Base-by-base conservation (phyloP, 2,113 vertebrate species). In the Zosterops borbonicus region DNA sequence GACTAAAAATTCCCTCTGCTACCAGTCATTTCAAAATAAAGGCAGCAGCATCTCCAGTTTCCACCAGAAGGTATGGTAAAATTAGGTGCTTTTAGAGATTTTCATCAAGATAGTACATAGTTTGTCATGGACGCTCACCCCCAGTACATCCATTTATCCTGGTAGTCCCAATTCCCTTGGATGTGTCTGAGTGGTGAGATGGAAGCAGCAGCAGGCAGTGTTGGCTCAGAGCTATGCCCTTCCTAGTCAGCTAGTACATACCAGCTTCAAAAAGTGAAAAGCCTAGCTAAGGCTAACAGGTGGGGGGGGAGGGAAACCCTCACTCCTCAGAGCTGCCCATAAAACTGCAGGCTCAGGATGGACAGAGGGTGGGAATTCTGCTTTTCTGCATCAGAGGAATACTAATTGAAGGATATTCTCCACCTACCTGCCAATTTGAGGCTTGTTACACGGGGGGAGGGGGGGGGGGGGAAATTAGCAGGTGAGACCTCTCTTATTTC, bases 401-500 rank as follows among this genome's bases (percentile, higher is more conserved):
- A n/a, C 7, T 55, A 22, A 67, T 41, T 65, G 11, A 68, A 50
- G 53, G n/a, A 18, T 82, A 14, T 83, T 73, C 24, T 52, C 41
- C 44, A 70, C 6, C 12, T 23, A 71, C 35, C 35, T 64, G 62
- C 33, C 33, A 33, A 35, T 63, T 47, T 78, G 64, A 55, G 39
- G 37, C n/a, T 56, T 22, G 6, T 2, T 44, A 25, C 24, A 22
- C 28, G 27, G 12, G 5, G 3, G 12, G 15, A 16, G 4, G 52
- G 37, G 37, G 37, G 37, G 37, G 37, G 37, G 37, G 9, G 37
- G 37, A 49, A 69, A 44, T 9, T 17, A 63, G 41, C 4, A 9
- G 41, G 19, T 2, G 5, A 91, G 52, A 78, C 47, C 65, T 87
- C 60, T 94, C 71, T 31, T 59, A 64, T 92, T 93, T 89, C 80